Base-by-base conservation (phyloP, 1,140 invertebrate genomes). In the Anastrepha ludens region DNA sequence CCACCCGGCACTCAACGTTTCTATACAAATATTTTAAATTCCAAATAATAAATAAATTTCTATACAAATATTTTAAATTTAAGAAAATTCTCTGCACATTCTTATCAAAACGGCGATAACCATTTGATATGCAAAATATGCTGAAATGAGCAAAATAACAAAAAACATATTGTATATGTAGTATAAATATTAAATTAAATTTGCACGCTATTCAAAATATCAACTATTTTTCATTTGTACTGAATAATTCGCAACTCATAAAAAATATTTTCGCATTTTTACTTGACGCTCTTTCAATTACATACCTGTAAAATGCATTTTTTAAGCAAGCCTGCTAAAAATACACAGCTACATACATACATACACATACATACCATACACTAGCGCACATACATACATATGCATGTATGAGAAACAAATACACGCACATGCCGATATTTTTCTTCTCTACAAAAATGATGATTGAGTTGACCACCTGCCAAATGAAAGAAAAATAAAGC, bases 261-360 rank as follows among this genome's bases (percentile, higher is more conserved):
- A 81, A 81, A 81, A 81, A 81, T 81, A 81, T 81, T 81, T 81
- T 81, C 74, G n/a, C 74, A n/a, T 29, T 81, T 78, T 13, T 44
- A 50, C 74, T 55, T 50, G 13, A 78, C 47, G 74, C 74, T 55
- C 55, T 78, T 81, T 81, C 74, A 81, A 81, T 58, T 55, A 81
- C n/a, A 47, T 55, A 78, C 8, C 74, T 55, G 41, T 78, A 8
- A 81, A 81, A 50, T 81, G 44, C 17, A 81, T 81, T 81, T 81
- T 55, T 81, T 58, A 15, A n/a, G 60, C 13, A 81, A 9, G 74
- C 74, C 47, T 55, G 74, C 47, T 55, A 55, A 81, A 20, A 20
- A 81, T 47, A 74, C 29, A 41, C 20, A n/a, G n/a, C 13, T 20
- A 50, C 41, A 44, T 44, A 47, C 70, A 74, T 47, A 1, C 2